These are phyloP conservation scores for Agrotis clavis DNA, from an alignment of 2,888 invertebrate species.

Conservation along the genomic window DNA sequence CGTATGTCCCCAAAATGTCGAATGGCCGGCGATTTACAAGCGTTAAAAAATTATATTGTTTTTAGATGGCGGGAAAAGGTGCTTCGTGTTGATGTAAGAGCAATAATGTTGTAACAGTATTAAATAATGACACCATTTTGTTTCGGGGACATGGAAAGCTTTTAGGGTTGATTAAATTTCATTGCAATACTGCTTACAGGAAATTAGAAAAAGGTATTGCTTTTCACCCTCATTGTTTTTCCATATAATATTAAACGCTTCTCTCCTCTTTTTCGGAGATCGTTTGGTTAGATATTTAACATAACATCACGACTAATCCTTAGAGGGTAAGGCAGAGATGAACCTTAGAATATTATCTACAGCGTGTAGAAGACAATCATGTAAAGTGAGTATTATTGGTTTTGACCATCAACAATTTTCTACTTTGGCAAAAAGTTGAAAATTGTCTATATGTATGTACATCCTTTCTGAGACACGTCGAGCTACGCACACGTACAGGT, in stretches of 20 bases:
- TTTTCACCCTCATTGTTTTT: neutral
- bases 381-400: too few relatives aligned
- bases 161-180: slow-evolving; percentile 51
- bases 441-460: too few relatives aligned
- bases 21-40: slow-evolving; percentile 42
- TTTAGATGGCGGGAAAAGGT: slow-evolving; percentile 42
- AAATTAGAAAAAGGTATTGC: slow-evolving; percentile 21
- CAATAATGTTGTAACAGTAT: slow-evolving; percentile 39
- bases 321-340: too few relatives aligned
- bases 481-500: too few relatives aligned
- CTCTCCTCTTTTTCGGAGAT: neutral
- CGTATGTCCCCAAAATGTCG: slow-evolving; percentile 32
- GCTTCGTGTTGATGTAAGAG: slow-evolving; percentile 33
- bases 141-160: slow-evolving; percentile 49
- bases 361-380: too few relatives aligned
- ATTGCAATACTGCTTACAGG: slow-evolving; percentile 38
- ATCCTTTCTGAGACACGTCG: too few relatives aligned
- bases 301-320: too few relatives aligned
- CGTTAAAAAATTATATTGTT: slow-evolving; percentile 46
- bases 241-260: neutral
- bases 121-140: slow-evolving; percentile 53
- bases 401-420: too few relatives aligned
- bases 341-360: too few relatives aligned
- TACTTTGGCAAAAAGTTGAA: too few relatives aligned
- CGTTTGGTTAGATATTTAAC: neutral